These are phyloP conservation scores for Apodemia hepburni DNA, from an alignment of 2,888 invertebrate species.

Conservation along the genomic window DNA sequence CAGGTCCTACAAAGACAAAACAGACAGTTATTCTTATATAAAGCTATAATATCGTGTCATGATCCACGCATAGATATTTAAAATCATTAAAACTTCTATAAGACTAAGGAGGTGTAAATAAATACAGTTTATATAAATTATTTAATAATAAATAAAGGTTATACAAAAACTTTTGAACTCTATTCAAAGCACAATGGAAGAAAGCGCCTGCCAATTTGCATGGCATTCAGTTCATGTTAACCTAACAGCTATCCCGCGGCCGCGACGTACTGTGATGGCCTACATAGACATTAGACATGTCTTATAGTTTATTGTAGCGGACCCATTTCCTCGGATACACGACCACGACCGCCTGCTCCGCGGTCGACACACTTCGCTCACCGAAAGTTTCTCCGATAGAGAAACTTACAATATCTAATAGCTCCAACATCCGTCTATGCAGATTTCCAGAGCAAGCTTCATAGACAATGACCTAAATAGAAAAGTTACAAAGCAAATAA, in stretches of 20 bases:
- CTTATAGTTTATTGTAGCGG: slow-evolving; percentile 68
- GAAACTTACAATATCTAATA: slow-evolving; percentile 76
- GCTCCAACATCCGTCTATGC: slow-evolving; percentile 76
- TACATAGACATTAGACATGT: slow-evolving; percentile 72
- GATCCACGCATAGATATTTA: too few species aligned
- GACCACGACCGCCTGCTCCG: slow-evolving; percentile 50
- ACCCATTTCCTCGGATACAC: slow-evolving; percentile 74
- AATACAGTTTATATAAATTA: too few species aligned
- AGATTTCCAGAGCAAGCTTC: slow-evolving; percentile 75
- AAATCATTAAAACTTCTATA: too few species aligned
- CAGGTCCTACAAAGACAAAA: too few species aligned
- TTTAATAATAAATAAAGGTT: slow-evolving; percentile 36
- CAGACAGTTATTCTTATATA: too few species aligned
- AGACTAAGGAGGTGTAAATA: too few species aligned
- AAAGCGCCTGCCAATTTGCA: slow-evolving; percentile 75
- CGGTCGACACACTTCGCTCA: slow-evolving; percentile 67
- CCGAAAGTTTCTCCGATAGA: slow-evolving; percentile 75
- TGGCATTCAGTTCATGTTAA: slow-evolving; percentile 47
- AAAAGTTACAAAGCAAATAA: slow-evolving; percentile 53
- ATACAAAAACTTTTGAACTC: slow-evolving; percentile 71
- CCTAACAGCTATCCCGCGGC: slow-evolving; percentile 46
- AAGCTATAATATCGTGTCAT: too few species aligned
- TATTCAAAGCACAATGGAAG: slow-evolving; percentile 61
- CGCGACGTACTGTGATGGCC: slow-evolving; percentile 54
- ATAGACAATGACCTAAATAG: slow-evolving; percentile 65